Percentiles rank a stretch among this genome's conserved stretches.
phyloP scores from a whole-genome alignment of 2,113 vertebrate genomes.

The Pelvicachromis taeniatus region DNA sequence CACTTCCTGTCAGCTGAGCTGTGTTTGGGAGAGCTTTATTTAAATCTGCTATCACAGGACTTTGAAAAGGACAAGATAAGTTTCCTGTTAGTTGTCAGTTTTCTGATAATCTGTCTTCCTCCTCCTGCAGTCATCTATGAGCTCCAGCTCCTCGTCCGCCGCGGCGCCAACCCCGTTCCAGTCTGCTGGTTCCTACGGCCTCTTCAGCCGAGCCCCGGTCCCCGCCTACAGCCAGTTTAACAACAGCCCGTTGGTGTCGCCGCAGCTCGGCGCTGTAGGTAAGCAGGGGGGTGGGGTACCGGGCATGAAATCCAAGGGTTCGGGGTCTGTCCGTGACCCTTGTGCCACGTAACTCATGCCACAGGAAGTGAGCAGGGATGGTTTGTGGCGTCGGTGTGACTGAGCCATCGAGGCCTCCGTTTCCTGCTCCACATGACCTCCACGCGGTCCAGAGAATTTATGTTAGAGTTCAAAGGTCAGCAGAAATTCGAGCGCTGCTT shows the following conservation, averaged over 20 bases:
- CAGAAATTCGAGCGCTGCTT: not conserved
- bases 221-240: constrained; percentile 90
- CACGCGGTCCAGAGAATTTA: rapidly evolving
- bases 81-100: not conserved
- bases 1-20: not conserved
- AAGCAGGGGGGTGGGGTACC: constrained; percentile 25
- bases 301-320: constrained; percentile 37
- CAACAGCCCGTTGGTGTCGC: constrained; percentile 81
- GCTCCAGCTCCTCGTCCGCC: constrained; percentile 67
- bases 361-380: constrained; percentile 5
- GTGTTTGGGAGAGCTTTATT: not conserved
- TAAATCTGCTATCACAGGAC: not conserved
- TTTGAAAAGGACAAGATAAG: not conserved
- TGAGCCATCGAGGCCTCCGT: not conserved
- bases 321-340: constrained; percentile 4
- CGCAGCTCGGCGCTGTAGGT: constrained; percentile 90
- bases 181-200: constrained; percentile 84
- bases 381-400: not conserved
- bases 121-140: constrained; percentile 80
- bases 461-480: not conserved
- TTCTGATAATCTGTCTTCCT: not conserved
- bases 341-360: constrained; percentile 17
- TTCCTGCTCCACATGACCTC: not conserved
- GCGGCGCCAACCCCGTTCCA: constrained; percentile 82
- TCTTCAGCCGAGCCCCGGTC: constrained; percentile 88